Evolutionary conservation across 1,140 invertebrate genomes (phyloP).

Genomic region (Nebria ingens): DNA sequence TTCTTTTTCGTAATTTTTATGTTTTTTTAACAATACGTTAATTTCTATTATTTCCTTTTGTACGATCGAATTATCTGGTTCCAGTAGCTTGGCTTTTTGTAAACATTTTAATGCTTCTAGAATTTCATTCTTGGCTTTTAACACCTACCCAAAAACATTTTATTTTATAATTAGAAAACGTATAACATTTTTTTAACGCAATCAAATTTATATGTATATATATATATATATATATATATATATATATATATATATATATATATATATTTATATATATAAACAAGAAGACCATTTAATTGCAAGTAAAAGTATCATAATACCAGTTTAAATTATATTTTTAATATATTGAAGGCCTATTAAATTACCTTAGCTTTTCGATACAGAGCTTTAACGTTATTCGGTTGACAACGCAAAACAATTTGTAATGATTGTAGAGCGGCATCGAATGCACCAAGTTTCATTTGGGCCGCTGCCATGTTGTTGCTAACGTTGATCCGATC

Average conservation of each 20-base stretch:
- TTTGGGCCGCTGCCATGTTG: conserved; percentile 81
- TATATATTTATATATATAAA: conserved; percentile 1
- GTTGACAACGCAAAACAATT: conserved; percentile 68
- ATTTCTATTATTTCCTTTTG: conserved; percentile 24
- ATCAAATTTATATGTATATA: background rate
- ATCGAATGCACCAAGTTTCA: conserved; percentile 74
- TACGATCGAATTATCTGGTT: conserved; percentile 24
- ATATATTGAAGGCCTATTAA: background rate
- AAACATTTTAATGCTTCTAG: conserved; percentile 23
- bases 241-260: background rate
- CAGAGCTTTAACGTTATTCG: conserved; percentile 79
- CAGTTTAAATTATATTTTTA: background rate
- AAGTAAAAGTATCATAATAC: background rate
- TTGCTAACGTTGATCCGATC: conserved; percentile 75
- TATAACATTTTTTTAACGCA: background rate
- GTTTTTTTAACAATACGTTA: conserved; percentile 24
- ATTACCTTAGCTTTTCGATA: conserved; percentile 69
- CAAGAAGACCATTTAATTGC: background rate
- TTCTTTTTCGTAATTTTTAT: conserved; percentile 27
- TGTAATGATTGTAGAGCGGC: conserved; percentile 71
- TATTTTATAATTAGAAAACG: no score
- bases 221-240: background rate
- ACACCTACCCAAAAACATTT: conserved; percentile 22
- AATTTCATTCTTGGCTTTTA: conserved; percentile 26
- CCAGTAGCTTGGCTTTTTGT: conserved; percentile 24